Evolutionary conservation across 2,113 vertebrate genomes (phyloP).

Genomic region (Seriola quinqueradiata): DNA sequence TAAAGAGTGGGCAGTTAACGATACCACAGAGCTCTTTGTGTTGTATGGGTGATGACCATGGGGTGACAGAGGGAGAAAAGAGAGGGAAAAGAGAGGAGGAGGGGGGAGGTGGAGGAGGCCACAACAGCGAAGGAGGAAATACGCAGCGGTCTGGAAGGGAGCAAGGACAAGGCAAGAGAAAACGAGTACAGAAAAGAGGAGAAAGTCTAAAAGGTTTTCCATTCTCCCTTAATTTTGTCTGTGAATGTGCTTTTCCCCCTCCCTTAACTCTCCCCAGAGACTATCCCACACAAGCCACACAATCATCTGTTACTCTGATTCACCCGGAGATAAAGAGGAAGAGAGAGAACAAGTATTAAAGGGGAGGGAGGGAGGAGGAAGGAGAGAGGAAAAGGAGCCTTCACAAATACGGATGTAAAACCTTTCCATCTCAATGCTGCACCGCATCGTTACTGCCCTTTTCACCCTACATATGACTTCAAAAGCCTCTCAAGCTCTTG

Average conservation of each 20-base stretch:
- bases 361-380: conserved; percentile 18
- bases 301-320: conserved; percentile 77
- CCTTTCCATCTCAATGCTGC: conserved; percentile 38
- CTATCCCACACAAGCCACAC: conserved; percentile 69
- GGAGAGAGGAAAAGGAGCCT: conserved; percentile 54
- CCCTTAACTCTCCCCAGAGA: conserved; percentile 66
- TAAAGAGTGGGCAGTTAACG: conserved; percentile 63
- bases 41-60: conserved; percentile 51
- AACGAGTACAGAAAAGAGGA: conserved; percentile 50
- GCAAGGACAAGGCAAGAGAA: conserved; percentile 62
- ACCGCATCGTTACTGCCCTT: conserved; percentile 22
- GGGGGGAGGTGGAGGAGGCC: conserved; percentile 43
- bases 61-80: conserved; percentile 39
- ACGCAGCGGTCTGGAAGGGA: conserved; percentile 58
- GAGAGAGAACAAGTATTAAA: conserved; percentile 45
- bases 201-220: conserved; percentile 74
- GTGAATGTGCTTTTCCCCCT: conserved; percentile 53
- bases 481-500: conserved; percentile 9
- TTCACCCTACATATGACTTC: conserved; percentile 16
- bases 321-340: conserved; percentile 69
- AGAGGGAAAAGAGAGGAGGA: conserved; percentile 17
- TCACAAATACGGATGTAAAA: conserved; percentile 59
- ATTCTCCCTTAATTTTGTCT: conserved; percentile 67
- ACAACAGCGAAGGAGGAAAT: conserved; percentile 48
- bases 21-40: conserved; percentile 63